These are phyloP conservation scores for Apodemia mormo DNA, from an alignment of 2,888 invertebrate species.

Conservation along the genomic window DNA sequence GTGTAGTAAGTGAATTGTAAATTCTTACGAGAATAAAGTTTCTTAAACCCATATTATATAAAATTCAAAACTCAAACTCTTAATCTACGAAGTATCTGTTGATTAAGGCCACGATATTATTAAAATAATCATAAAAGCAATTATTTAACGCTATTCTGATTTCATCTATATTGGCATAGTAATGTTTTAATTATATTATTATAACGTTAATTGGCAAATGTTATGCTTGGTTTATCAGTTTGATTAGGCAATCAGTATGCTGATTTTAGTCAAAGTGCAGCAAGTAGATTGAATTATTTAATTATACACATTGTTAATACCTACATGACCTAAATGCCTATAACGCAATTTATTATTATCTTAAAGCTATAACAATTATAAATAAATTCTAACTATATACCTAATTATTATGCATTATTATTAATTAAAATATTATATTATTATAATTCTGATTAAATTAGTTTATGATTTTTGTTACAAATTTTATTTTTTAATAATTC, in stretches of 20 bases:
- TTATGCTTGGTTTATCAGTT: not conserved
- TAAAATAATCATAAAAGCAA: not conserved
- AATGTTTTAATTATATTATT: not conserved
- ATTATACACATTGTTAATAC: not conserved
- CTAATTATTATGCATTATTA: not conserved
- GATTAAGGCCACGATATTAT: not conserved
- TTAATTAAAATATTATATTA: not conserved
- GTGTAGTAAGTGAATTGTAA: no score
- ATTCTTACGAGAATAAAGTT: no score
- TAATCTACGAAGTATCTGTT: not conserved
- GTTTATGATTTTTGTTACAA: not conserved
- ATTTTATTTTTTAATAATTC: no score
- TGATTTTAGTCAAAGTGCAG: constrained; percentile 6
- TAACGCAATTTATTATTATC: not conserved
- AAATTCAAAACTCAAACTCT: not conserved
- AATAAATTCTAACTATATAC: not conserved
- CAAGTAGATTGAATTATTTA: not conserved
- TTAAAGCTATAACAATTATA: not conserved
- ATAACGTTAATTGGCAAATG: not conserved
- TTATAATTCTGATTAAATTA: not conserved
- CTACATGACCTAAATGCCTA: not conserved
- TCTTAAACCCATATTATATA: no score
- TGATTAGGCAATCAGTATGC: constrained; percentile 6
- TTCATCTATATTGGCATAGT: not conserved
- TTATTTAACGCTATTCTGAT: not conserved